Evolutionary conservation across 2,888 invertebrate species (phyloP).

Genomic region (Conomelus anceps): DNA sequence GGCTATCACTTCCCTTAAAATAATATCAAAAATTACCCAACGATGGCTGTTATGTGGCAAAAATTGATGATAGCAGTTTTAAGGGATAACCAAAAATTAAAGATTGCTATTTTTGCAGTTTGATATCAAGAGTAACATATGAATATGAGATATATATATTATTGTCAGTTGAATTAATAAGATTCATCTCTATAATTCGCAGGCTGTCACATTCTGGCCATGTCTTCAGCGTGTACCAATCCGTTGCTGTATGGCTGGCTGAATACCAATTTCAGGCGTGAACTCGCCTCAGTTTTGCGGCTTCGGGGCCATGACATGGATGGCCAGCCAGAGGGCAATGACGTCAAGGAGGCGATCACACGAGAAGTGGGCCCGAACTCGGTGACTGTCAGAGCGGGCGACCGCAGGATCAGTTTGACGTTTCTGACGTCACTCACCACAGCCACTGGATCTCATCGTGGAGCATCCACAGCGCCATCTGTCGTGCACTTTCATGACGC

Average conservation of each 20-base stretch:
- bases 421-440: conserved; percentile 35
- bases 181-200: conserved; percentile 36
- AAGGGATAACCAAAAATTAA: no score
- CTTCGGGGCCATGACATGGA: conserved; percentile 12
- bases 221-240: conserved; percentile 51
- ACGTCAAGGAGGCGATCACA: conserved; percentile 11
- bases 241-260: conserved; percentile 55
- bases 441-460: conserved; percentile 15
- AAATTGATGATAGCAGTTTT: no score
- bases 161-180: neutral
- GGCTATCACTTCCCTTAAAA: no score
- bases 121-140: no score
- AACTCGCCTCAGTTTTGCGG: conserved; percentile 34
- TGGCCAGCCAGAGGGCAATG: neutral
- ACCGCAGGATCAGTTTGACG: conserved; percentile 34
- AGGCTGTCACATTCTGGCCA: conserved; percentile 50
- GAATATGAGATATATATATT: no score
- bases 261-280: conserved; percentile 50
- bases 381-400: conserved; percentile 27
- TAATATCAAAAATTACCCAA: no score
- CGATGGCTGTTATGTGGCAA: no score
- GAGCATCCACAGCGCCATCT: neutral
- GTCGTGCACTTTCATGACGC: neutral
- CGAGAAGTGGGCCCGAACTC: conserved; percentile 24
- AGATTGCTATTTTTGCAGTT: no score